Base-by-base conservation (phyloP, 2,113 vertebrate species). In the Burhinus oedicnemus region DNA sequence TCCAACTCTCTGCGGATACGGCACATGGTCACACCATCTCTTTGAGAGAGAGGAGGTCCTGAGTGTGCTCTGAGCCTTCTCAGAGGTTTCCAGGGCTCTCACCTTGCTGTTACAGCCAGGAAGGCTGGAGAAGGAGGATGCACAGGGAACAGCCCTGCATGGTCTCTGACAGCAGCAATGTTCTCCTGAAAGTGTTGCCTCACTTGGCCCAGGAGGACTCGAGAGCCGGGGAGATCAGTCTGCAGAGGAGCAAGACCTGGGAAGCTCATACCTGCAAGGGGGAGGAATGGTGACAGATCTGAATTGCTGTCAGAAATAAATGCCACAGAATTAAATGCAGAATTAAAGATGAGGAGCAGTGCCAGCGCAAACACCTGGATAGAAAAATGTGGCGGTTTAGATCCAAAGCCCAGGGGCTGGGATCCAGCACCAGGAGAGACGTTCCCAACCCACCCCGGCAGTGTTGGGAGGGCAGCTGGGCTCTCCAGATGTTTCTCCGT, bases 71-170 rank as follows among this genome's bases (percentile, higher is more conserved):
- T 47, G 52, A 83, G 58, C 51, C n/a, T 40, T 65, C 38, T 47
- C 2, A 0, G 66, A 27, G 17, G 6, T 42, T 79, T 62, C 49
- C 9, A 15, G 60, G 42, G 8, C 69, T 75, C 42, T 76, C 8
- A 9, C 8, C 52, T 72, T 68, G 18, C 32, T 51, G 2, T 69
- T 45, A 23, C 27, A 68, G 58, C 18, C 54, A 58, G 52, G 32
- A 76, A 60, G 60, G 9, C 45, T 84, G 80, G 26, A 52, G 70
- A 49, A 76, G 58, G 40, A 66, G n/a, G 15, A 17, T 51, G 32
- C 5, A 1, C 6, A 49, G 65, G 70, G 60, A 70, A 12, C 18
- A 25, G 6, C 6, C 3, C 20, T 62, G 20, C 0, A 0, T 65
- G 80, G 22, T 29, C n/a, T 68, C 65, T 52, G 21, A 45, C 17